These are phyloP conservation scores for Aproaerema taeniolella DNA, from an alignment of 2,888 invertebrate genomes.

Conservation along the genomic window DNA sequence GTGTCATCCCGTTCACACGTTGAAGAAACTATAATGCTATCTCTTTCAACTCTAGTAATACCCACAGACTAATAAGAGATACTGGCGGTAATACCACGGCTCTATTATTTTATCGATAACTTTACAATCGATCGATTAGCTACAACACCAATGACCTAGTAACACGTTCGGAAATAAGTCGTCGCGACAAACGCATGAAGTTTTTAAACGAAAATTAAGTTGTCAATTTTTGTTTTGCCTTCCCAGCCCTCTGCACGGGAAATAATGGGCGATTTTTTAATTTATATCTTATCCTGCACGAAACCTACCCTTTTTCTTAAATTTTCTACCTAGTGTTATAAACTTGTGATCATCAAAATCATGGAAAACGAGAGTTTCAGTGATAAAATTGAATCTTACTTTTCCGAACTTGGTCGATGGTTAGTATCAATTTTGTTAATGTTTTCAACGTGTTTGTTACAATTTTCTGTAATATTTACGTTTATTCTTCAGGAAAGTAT, in stretches of 20 bases:
- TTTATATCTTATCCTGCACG: constrained; percentile 20
- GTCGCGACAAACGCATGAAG: too few species aligned
- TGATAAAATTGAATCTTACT: constrained; percentile 81
- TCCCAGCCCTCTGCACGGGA: constrained; percentile 24
- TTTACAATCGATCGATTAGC: constrained; percentile 3
- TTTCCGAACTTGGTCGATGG: constrained; percentile 84
- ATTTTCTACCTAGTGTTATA: constrained; percentile 24
- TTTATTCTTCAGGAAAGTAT: constrained; percentile 78
- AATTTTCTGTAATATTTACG: constrained; percentile 4
- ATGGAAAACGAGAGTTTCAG: constrained; percentile 76
- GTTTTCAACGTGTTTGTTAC: constrained; percentile 16
- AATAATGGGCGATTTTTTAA: constrained; percentile 28
- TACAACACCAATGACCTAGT: not conserved
- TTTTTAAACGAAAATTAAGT: constrained; percentile 26
- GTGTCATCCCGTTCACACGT: too few species aligned
- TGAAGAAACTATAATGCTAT: too few species aligned
- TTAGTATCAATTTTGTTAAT: constrained; percentile 47
- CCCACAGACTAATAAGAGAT: too few species aligned
- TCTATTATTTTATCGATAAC: too few species aligned
- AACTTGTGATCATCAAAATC: constrained; percentile 18
- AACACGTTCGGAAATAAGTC: constrained; percentile 4
- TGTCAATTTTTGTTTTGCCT: constrained; percentile 36
- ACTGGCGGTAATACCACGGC: too few species aligned
- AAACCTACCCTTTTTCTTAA: constrained; percentile 22
- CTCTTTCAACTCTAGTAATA: too few species aligned